Evolutionary conservation across 92 coral and sea anemone genomes (phyloP).

Genomic region (Epizoanthus stellaris): DNA sequence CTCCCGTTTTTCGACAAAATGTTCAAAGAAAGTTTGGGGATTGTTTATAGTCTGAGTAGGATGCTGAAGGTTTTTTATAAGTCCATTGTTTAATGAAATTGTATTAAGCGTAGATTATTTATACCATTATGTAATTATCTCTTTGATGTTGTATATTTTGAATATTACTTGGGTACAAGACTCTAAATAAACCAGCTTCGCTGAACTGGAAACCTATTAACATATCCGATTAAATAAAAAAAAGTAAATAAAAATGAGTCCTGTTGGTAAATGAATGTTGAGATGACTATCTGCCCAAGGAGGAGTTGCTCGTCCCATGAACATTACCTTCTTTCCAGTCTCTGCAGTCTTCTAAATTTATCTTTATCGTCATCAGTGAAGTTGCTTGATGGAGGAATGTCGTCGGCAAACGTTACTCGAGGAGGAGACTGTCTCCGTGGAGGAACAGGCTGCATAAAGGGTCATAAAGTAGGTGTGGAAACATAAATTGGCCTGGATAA

Average conservation of each 20-base stretch:
- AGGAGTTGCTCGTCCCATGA: not conserved
- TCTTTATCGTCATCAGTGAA: slow-evolving; percentile 61
- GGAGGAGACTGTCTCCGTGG: slow-evolving; percentile 46
- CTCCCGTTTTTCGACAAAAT: too few relatives aligned
- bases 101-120: too few relatives aligned
- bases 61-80: too few relatives aligned
- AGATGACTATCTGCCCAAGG: not conserved
- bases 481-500: not conserved
- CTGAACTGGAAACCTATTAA: too few relatives aligned
- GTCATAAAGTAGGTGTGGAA: not conserved
- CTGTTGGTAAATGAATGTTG: not conserved
- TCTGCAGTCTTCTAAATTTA: slow-evolving; percentile 59
- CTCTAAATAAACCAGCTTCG: too few relatives aligned
- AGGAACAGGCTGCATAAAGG: slow-evolving; percentile 31
- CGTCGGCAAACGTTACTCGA: slow-evolving; percentile 88
- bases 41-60: too few relatives aligned
- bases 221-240: too few relatives aligned
- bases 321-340: slow-evolving; percentile 76
- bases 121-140: too few relatives aligned
- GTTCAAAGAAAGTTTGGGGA: too few relatives aligned
- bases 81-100: too few relatives aligned
- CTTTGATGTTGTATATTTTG: too few relatives aligned
- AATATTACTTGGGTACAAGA: too few relatives aligned
- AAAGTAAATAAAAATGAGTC: not conserved
- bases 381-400: slow-evolving; percentile 35